These are phyloP conservation scores for Acromyrmex charruanus DNA, from an alignment of 1,140 invertebrate species.

Conservation along the genomic window DNA sequence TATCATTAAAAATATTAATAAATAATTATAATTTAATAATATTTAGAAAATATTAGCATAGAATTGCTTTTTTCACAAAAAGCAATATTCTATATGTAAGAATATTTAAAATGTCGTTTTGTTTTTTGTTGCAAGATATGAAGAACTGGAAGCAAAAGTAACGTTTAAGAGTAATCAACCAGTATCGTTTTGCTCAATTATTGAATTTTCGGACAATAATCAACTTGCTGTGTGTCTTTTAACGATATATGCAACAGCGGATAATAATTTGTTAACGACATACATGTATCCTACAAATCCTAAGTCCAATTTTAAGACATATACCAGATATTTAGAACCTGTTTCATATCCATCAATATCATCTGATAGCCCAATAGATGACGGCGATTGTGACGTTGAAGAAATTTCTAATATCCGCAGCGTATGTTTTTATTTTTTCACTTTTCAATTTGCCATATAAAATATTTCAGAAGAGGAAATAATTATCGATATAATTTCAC, in stretches of 20 bases:
- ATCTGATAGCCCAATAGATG: not conserved
- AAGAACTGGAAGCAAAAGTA: slow-evolving; percentile 51
- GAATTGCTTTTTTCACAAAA: not conserved
- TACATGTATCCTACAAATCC: not conserved
- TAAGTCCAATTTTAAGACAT: not conserved
- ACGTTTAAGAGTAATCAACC: slow-evolving; percentile 54
- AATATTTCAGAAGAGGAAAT: not conserved
- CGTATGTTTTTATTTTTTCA: slow-evolving; percentile 16
- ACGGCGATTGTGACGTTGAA: not conserved
- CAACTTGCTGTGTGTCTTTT: not conserved
- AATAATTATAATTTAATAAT: not conserved
- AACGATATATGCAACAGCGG: slow-evolving; percentile 54
- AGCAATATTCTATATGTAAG: not conserved
- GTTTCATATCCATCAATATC: not conserved
- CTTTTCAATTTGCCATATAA: not conserved
- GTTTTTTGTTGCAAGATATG: slow-evolving; percentile 6
- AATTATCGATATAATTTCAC: not conserved
- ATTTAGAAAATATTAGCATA: not conserved
- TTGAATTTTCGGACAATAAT: slow-evolving; percentile 30
- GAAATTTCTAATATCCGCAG: not conserved
- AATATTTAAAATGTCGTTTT: not conserved
- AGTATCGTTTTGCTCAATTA: slow-evolving; percentile 28
- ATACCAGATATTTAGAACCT: not conserved
- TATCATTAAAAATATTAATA: not conserved
- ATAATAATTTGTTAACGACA: slow-evolving; percentile 68